Percentiles rank a stretch among this genome's conserved stretches.
Conservation (phyloP, 2,797 vertebrate species). For the Manis pentadactyla region DNA sequence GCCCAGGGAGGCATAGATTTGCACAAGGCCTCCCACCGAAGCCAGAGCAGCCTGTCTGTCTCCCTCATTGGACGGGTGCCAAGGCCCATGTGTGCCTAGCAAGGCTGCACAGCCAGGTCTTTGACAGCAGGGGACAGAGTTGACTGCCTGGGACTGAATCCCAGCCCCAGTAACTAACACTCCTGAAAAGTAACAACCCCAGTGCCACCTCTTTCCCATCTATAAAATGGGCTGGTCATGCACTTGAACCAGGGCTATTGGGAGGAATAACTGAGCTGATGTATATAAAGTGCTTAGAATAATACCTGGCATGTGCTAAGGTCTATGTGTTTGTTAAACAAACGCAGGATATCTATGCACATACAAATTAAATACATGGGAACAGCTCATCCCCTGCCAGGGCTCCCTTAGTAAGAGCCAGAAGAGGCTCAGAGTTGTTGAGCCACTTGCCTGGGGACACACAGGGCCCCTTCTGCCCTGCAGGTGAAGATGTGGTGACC, state of each 20-base stretch:
- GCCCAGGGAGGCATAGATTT: neutral
- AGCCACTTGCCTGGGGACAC: constrained; percentile 3
- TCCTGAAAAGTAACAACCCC: neutral
- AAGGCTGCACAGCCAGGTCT: neutral
- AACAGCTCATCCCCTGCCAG: neutral
- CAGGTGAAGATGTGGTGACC: neutral
- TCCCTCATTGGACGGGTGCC: neutral
- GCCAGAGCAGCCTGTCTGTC: neutral
- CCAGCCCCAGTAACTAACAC: neutral
- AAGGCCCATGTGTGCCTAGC: neutral
- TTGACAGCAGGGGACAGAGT: neutral
- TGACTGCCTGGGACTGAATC: neutral
- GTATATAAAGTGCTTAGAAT: neutral
- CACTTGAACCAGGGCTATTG: too few species aligned
- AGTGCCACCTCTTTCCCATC: neutral
- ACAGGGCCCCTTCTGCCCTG: neutral
- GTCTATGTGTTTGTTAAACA: neutral
- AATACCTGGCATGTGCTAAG: neutral
- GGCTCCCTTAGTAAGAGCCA: neutral
- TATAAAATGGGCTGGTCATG: neutral
- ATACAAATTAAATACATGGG: neutral
- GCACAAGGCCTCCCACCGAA: neutral
- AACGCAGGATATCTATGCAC: neutral
- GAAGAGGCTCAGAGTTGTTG: constrained; percentile 31
- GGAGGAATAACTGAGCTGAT: neutral